Conservation (phyloP, 2,797 vertebrate species). For the Pteropus rufus region DNA sequence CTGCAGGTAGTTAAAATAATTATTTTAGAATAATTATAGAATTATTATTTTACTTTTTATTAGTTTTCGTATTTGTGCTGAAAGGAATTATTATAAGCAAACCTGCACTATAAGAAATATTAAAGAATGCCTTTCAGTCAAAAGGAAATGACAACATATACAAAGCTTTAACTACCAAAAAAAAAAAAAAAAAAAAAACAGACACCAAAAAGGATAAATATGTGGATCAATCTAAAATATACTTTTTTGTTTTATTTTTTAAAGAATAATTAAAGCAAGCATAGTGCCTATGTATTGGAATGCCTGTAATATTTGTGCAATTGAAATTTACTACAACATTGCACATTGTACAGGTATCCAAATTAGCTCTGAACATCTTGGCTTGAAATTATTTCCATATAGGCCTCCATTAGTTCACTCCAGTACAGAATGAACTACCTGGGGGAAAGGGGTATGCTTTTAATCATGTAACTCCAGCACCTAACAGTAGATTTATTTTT, state of each 20-base stretch:
- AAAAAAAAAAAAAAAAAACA: not conserved
- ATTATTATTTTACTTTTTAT: not conserved
- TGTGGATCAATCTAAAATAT: not conserved
- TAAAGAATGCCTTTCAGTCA: not conserved
- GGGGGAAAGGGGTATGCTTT: not conserved
- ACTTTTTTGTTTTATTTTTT: not conserved
- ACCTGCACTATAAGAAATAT: not conserved
- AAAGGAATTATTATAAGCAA: not conserved
- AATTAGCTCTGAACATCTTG: not conserved
- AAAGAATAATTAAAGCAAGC: not conserved
- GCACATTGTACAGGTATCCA: not conserved
- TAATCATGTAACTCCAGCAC: not conserved
- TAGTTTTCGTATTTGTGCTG: not conserved
- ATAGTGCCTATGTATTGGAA: not conserved
- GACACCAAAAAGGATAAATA: not conserved
- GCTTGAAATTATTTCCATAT: not conserved
- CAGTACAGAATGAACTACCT: not conserved
- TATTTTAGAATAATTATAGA: not conserved
- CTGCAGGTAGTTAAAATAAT: not conserved
- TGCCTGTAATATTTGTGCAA: not conserved
- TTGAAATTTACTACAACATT: not conserved
- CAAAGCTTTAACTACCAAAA: not conserved
- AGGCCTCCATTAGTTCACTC: not conserved
- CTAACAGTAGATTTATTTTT: not conserved
- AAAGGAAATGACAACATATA: not conserved